Conservation (phyloP, 1,140 invertebrate species). For the Pentalonia nigronervosa region DNA sequence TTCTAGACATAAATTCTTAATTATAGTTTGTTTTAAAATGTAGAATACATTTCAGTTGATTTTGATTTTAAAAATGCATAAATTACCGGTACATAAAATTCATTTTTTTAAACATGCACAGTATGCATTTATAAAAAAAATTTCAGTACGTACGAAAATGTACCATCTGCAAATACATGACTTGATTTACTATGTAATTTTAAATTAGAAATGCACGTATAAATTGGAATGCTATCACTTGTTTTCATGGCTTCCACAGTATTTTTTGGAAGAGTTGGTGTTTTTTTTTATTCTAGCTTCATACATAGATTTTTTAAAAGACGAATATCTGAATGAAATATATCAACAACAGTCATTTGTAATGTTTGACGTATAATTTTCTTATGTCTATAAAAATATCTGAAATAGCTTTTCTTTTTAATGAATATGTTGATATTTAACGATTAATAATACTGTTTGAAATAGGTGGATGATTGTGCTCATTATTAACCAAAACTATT, state of each 20-base stretch:
- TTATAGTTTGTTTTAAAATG: background rate
- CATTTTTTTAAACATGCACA: slow-evolving; percentile 7
- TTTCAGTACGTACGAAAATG: background rate
- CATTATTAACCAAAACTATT: too few relatives aligned
- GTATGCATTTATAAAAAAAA: background rate
- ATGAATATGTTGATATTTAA: too few relatives aligned
- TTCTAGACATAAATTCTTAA: background rate
- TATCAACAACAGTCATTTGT: slow-evolving; percentile 2
- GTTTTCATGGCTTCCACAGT: background rate
- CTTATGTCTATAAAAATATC: too few relatives aligned
- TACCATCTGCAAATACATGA: background rate
- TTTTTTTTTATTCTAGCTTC: slow-evolving; percentile 5
- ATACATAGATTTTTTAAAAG: slow-evolving; percentile 2
- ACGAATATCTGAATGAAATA: background rate
- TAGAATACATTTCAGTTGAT: background rate
- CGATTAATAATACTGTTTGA: too few relatives aligned
- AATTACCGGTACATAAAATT: slow-evolving; percentile 1
- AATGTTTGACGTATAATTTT: slow-evolving; percentile 19
- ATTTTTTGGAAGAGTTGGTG: slow-evolving; percentile 3
- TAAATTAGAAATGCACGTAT: slow-evolving; percentile 5
- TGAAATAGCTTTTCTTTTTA: too few relatives aligned
- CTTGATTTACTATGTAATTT: slow-evolving; percentile 4
- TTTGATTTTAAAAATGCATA: slow-evolving; percentile 20
- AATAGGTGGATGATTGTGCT: too few relatives aligned
- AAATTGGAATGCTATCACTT: background rate